phyloP scores from a whole-genome alignment of 2,797 vertebrate genomes.

The Galagoides demidoff region DNA sequence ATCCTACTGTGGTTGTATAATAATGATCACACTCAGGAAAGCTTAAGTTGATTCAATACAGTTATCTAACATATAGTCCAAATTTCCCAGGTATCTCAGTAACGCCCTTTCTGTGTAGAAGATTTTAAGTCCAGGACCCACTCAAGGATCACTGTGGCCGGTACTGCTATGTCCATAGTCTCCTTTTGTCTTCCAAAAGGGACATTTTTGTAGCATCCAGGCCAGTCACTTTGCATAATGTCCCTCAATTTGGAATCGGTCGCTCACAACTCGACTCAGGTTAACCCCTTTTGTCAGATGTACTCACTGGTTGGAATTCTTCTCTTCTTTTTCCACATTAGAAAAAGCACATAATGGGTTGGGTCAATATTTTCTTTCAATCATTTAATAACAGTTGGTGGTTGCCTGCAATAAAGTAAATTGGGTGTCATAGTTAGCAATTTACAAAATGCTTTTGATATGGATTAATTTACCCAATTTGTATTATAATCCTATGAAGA shows the following conservation, averaged over 20 bases:
- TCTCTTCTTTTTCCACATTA: not conserved
- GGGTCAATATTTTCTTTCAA: not conserved
- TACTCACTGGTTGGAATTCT: not conserved
- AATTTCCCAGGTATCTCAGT: not conserved
- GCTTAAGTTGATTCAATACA: not conserved
- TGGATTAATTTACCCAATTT: not conserved
- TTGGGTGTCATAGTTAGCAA: not conserved
- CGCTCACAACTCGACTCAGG: not conserved
- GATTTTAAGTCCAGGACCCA: not conserved
- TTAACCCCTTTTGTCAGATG: not conserved
- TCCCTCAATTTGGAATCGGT: not conserved
- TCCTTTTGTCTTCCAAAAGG: not conserved
- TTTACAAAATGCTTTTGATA: slow-evolving; percentile 11
- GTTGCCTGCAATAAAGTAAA: not conserved
- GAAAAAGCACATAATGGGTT: not conserved
- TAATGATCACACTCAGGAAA: not conserved
- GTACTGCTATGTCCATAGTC: not conserved
- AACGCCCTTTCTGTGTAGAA: not conserved
- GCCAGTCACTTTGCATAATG: not conserved
- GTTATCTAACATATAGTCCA: not conserved
- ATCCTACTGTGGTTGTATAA: not conserved
- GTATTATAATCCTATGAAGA: not conserved
- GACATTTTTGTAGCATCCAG: not conserved
- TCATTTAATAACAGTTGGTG: not conserved
- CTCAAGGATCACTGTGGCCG: not conserved